Conservation (phyloP, 2,797 vertebrate genomes). For the Botia kubotai region DNA sequence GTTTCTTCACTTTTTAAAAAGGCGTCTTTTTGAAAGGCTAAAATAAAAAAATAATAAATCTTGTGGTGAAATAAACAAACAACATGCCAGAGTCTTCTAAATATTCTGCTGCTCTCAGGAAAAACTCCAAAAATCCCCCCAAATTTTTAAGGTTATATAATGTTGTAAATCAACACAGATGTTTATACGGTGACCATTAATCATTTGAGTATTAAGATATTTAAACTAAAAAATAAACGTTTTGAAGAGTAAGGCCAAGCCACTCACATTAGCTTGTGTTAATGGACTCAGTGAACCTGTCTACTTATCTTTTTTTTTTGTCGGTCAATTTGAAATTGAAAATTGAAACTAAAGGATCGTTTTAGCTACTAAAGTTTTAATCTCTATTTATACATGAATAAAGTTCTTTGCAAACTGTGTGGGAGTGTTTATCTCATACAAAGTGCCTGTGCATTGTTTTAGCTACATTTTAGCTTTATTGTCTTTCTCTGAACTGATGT, state of each 20-base stretch:
- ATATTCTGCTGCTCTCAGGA: constrained; percentile 5
- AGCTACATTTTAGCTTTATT: background rate
- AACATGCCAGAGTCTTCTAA: constrained; percentile 24
- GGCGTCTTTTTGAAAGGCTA: constrained; percentile 29
- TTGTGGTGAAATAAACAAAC: constrained; percentile 29
- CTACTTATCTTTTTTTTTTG: too few relatives aligned
- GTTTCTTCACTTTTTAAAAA: constrained; percentile 42
- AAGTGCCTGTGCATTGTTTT: background rate
- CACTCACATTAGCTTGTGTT: background rate
- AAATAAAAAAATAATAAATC: background rate
- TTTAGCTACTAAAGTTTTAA: background rate
- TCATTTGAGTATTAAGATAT: background rate
- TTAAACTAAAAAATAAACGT: constrained; percentile 8
- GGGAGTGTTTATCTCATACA: background rate
- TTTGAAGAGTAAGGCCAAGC: background rate
- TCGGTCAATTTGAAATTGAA: too few relatives aligned
- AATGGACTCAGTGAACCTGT: background rate
- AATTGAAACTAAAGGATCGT: too few relatives aligned
- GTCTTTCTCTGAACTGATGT: constrained; percentile 5
- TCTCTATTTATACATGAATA: too few relatives aligned
- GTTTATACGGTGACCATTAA: background rate
- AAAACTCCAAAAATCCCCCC: background rate
- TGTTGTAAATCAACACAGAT: constrained; percentile 9
- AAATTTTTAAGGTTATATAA: constrained; percentile 26
- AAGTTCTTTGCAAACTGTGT: background rate